Percentiles rank a stretch among this genome's conserved stretches.
Evolutionary conservation across 2,888 invertebrate genomes (phyloP).

Genomic region (Malthinus flaveolus): DNA sequence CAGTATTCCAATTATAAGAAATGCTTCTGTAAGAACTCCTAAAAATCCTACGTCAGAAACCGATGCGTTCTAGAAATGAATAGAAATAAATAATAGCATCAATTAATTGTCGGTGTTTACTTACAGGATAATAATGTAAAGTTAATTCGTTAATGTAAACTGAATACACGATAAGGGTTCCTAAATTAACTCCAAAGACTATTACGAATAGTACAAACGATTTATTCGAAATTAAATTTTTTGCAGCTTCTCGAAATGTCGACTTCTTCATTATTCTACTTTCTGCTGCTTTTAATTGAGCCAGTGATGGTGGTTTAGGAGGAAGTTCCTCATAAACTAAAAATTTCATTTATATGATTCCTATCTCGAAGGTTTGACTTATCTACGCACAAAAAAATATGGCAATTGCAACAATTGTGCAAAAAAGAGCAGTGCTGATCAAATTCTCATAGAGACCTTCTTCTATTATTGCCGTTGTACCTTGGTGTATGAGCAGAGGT

Average conservation of each 20-base stretch:
- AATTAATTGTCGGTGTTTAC: conserved; percentile 44
- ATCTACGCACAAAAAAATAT: not conserved
- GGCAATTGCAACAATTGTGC: not conserved
- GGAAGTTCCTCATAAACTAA: not conserved
- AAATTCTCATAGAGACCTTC: not conserved
- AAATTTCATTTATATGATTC: not conserved
- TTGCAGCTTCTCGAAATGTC: conserved; percentile 62
- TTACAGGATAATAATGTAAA: conserved; percentile 78
- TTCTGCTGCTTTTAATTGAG: conserved; percentile 84
- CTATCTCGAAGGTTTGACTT: not conserved
- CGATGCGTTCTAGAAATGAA: not conserved
- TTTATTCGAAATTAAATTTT: conserved; percentile 74
- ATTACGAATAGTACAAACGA: conserved; percentile 83
- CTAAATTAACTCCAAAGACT: conserved; percentile 93
- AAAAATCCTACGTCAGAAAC: not conserved
- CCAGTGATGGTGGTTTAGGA: not conserved
- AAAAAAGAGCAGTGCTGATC: not conserved
- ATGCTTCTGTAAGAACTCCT: not conserved
- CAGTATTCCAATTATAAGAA: not conserved
- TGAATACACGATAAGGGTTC: conserved; percentile 95
- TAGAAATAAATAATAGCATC: not conserved
- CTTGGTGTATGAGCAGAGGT: not conserved
- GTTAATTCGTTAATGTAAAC: conserved; percentile 91
- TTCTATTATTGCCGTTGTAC: not conserved
- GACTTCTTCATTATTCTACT: conserved; percentile 46